Evolutionary conservation across 2,888 invertebrate species (phyloP).

Genomic region (Dryocosmus kuriphilus): DNA sequence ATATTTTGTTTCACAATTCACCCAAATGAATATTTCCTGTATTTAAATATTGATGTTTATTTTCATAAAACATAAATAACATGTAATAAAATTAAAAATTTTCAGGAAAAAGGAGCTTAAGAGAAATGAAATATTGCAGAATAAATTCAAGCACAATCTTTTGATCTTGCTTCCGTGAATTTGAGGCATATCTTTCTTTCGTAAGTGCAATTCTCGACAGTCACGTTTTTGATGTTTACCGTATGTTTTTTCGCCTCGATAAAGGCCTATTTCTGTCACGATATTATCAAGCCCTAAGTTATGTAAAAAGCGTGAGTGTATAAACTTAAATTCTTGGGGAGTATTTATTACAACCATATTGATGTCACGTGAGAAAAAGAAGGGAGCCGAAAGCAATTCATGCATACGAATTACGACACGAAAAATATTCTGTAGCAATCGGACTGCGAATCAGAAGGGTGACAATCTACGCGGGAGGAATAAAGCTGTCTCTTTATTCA

Average conservation of each 20-base stretch:
- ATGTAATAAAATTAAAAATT: neutral
- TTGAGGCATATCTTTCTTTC: neutral
- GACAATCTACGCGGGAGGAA: constrained; percentile 13
- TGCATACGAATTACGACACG: neutral
- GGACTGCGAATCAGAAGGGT: constrained; percentile 7
- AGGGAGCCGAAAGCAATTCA: neutral
- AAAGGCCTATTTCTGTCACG: neutral
- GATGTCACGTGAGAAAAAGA: neutral
- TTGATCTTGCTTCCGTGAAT: neutral
- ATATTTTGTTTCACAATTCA: too few species aligned
- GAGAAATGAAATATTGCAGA: neutral
- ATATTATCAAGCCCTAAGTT: neutral
- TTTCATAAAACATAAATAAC: too few species aligned
- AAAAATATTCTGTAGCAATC: constrained; percentile 13
- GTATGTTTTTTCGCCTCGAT: neutral
- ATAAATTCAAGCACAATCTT: neutral
- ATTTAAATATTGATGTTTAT: too few species aligned
- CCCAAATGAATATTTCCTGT: too few species aligned
- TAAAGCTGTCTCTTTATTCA: neutral
- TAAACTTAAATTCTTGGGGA: neutral
- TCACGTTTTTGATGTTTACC: neutral
- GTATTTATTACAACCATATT: neutral
- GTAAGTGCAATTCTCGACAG: neutral
- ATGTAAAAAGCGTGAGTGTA: neutral
- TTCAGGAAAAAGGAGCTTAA: neutral